Base-by-base conservation (phyloP, 2,888 invertebrate genomes). In the Acanthopleura granulata region DNA sequence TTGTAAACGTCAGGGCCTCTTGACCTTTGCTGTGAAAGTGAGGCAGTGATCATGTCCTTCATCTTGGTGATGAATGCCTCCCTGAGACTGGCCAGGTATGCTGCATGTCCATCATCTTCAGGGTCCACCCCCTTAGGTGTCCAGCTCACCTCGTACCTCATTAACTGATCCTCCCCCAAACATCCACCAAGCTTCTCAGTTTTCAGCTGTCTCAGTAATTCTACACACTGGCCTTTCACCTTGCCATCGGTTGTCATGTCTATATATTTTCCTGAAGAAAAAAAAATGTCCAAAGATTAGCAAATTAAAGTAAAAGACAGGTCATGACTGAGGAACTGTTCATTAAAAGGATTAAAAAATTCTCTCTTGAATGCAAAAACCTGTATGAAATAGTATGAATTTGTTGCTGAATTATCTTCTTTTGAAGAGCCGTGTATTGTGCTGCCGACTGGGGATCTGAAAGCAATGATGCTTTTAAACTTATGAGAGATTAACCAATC, bases 51-150 rank as follows among this genome's bases (percentile, higher is more conserved):
- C 81, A 84, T 82, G 11, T 77, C 74, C 72, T 81, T 78, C 69
- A 86, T 77, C 0, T 76, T 75, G 25, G 73, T 74, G 16, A 79
- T 79, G 75, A 86, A 85, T 69, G 80, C 75, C 49, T 80, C 77
- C n/a, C 82, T 77, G 16, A 87, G 76, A 27, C 75, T 73, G 3
- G 78, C 72, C 9, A 87, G 77, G 76, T 87, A 87, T 11, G 79
- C 74, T 14, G 72, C 73, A 72, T 86, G 86, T 15, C 75, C 69
- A 0, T 73, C 49, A 70, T 78, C 30, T 0, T 76, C 73, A 22
- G 72, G 62, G 71, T 74, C 73, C 12, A 85, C 72, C 9, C 84
- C 85, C 18, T 73, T 57, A 15, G 73, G 66, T 51, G 80, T 78
- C 86, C 86, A 87, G 0, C 74, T 73, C 14, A 87, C 62, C 27